A percentile compares a stretch with the other conserved stretches of the same genome.
Evolutionary conservation across 2,797 vertebrate genomes (phyloP).

Genomic region (Xiphophorus birchmanni): DNA sequence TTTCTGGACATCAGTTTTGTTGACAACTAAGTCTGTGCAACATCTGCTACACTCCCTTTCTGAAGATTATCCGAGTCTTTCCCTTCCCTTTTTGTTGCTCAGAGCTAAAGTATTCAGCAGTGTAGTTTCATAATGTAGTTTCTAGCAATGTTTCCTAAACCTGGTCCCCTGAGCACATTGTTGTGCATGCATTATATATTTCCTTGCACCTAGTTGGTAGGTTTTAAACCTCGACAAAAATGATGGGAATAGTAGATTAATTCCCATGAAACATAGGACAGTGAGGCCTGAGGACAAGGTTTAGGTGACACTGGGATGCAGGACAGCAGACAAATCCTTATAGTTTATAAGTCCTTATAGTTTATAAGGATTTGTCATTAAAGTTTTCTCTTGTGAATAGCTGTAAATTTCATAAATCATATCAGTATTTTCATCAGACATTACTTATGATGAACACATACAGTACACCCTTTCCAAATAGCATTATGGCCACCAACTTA

Average conservation of each 20-base stretch:
- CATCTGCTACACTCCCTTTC: conserved; percentile 10
- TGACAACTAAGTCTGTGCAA: conserved; percentile 12
- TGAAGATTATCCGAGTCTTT: conserved; percentile 8
- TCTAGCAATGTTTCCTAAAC: background rate
- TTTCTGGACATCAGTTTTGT: background rate
- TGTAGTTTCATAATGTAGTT: background rate
- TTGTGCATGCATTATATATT: background rate
- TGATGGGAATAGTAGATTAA: background rate
- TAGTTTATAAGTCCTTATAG: background rate
- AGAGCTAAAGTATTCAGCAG: background rate
- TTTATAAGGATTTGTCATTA: background rate
- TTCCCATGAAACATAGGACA: background rate
- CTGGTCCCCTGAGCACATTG: background rate
- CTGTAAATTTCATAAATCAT: background rate
- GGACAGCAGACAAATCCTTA: too few relatives aligned
- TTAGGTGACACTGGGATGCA: background rate
- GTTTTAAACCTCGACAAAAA: background rate
- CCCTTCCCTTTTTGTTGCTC: background rate
- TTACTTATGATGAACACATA: background rate
- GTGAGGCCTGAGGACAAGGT: background rate
- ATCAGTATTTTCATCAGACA: background rate
- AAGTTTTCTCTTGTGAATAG: background rate
- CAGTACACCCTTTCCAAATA: background rate
- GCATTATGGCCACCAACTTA: background rate
- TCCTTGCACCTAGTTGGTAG: background rate